Percentiles rank a stretch among this genome's conserved stretches.
Conservation (phyloP, 2,797 vertebrate species). For the Odontamblyopus rebecca region DNA sequence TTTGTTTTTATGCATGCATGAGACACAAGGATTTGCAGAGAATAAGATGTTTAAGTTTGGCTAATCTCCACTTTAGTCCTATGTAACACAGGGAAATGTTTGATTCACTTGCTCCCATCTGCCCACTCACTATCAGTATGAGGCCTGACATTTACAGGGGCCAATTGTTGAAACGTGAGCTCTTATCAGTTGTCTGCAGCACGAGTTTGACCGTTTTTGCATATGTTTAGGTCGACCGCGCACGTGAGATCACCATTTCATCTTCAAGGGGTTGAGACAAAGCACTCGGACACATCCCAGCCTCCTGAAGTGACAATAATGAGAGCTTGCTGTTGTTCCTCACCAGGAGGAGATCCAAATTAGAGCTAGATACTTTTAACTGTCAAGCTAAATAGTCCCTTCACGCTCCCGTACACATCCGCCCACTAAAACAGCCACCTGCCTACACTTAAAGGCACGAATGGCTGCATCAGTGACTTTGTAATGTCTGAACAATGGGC, state of each 20-base stretch:
- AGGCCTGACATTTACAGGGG: constrained; percentile 69
- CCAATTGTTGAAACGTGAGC: constrained; percentile 53
- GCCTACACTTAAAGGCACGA: constrained; percentile 27
- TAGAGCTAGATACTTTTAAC: constrained; percentile 52
- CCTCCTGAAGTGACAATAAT: constrained; percentile 64
- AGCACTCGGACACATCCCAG: constrained; percentile 48
- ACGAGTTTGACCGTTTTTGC: background rate
- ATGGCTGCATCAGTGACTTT: constrained; percentile 1
- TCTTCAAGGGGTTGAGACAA: constrained; percentile 33
- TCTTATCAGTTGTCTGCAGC: constrained; percentile 64
- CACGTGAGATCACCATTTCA: constrained; percentile 25
- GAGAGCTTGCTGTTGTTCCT: constrained; percentile 61
- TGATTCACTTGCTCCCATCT: constrained; percentile 44
- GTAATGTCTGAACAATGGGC: constrained; percentile 20
- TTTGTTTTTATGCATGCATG: constrained; percentile 41
- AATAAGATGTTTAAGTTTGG: constrained; percentile 63
- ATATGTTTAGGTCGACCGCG: constrained; percentile 22
- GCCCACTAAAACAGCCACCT: constrained; percentile 36
- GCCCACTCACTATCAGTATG: constrained; percentile 48
- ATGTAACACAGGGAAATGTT: constrained; percentile 50
- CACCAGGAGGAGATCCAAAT: constrained; percentile 62
- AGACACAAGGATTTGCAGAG: constrained; percentile 53
- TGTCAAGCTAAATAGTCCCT: constrained; percentile 54
- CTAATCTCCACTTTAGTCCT: constrained; percentile 50
- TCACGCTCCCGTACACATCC: constrained; percentile 43